Percentiles rank a stretch among this genome's conserved stretches.
Conservation (phyloP, 2,888 invertebrate genomes). For the Drosophila rellima region DNA sequence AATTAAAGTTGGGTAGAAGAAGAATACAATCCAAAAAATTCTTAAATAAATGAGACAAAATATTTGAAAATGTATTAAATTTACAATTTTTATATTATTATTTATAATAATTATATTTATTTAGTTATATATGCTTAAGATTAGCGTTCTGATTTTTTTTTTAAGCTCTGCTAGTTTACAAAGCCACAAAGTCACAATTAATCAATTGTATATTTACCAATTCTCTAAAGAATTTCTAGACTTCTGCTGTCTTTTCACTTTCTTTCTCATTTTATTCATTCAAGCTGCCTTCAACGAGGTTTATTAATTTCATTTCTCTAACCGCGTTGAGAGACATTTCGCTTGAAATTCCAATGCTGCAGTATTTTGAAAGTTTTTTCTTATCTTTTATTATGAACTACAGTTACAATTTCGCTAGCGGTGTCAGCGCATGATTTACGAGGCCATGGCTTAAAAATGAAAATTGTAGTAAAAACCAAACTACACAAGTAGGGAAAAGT, state of each 20-base stretch:
- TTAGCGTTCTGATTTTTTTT: too few relatives aligned
- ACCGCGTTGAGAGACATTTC: slow-evolving; percentile 44
- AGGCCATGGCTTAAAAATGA: slow-evolving; percentile 69
- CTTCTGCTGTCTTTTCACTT: neutral
- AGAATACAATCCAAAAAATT: neutral
- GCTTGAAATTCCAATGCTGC: slow-evolving; percentile 51
- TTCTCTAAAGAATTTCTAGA: neutral
- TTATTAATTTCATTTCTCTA: slow-evolving; percentile 67
- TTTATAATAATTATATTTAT: neutral
- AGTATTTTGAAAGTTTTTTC: slow-evolving; percentile 35
- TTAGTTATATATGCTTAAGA: too few relatives aligned
- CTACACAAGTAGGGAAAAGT: slow-evolving; percentile 6
- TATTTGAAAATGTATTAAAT: neutral
- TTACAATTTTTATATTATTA: too few relatives aligned
- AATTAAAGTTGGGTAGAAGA: neutral
- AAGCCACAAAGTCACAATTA: slow-evolving; percentile 21
- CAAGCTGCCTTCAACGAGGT: slow-evolving; percentile 44
- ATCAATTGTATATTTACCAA: slow-evolving; percentile 1
- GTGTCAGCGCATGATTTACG: slow-evolving; percentile 80
- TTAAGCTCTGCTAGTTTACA: neutral
- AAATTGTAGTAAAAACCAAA: slow-evolving; percentile 70
- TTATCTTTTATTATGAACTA: slow-evolving; percentile 76
- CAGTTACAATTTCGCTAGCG: slow-evolving; percentile 73
- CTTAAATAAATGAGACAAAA: neutral
- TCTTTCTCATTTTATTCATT: neutral